Evolutionary conservation across 2,113 vertebrate species (phyloP), one percentile per base, ranked within the genome.

Genomic region (Cavia aperea): DNA sequence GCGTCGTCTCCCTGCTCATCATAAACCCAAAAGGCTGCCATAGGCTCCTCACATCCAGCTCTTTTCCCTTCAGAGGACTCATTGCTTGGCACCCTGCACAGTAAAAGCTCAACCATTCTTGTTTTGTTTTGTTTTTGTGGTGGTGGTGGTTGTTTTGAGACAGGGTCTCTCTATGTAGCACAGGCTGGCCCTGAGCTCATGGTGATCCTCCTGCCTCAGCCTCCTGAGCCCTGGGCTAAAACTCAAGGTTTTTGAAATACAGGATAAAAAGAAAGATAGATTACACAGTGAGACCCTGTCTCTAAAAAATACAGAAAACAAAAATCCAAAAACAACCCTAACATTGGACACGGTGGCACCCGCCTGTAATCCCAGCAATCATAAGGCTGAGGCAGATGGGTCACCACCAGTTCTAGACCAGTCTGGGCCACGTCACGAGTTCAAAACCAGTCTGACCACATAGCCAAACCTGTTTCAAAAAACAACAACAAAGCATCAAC

Each of bases 1-100:
- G 89, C 73, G 78, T 92, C 90, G 83, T n/a, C 31, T 86, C 36
- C 31, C 70, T 78, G 31, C 65, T 92, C 84, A 81, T 84, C 12
- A 86, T 90, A 94, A 91, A 91, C 7, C 33, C 36, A 94, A 88
- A n/a, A 81, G 31, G 77, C 12, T 82, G 68, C 39, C 54, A 8
- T 7, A 88, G 75, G 46, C 58, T 89, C 78, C 77, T 15, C 16
- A n/a, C 70, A 79, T 93, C 58, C n/a, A 63, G 43, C 87, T 77
- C 43, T 78, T 66, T 58, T 65, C 4, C 12, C 13, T 92, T 43
- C 81, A 73, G 23, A 33, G 72, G 54, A 46, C 33, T 68, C n/a
- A 60, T 14, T 4, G 83, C 16, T 23, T 21, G 60, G 2, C 39
- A 65, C 73, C 63, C 60, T 8, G 4, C 13, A 36, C 62, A 87